Evolutionary conservation across 2,888 invertebrate genomes (phyloP), one percentile per base, ranked within the genome.

Genomic region (Drosophila bunnanda): DNA sequence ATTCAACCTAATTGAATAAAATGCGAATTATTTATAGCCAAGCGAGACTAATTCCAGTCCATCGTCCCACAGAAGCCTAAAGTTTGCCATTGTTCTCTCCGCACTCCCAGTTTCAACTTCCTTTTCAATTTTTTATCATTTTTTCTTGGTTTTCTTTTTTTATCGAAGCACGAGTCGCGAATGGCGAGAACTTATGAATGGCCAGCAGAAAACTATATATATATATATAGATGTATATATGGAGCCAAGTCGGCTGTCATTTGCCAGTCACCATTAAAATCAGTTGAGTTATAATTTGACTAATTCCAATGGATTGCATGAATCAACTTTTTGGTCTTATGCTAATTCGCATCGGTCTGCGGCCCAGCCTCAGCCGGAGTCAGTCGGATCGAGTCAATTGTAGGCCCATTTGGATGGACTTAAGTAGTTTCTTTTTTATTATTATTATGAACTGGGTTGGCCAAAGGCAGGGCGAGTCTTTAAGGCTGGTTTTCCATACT

Each of bases 261-360:
- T 38, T 43, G 53, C 57, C 59, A 69, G 76, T 74, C 59, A 74
- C 76, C 65, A 80, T 69, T 78, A 86, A 89, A 82, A 82, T 89
- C 82, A 76, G 76, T 84, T 72, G 72, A 55, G 72, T 67, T 79
- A 77, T 88, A 88, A 82, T 88, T 82, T 82, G 89, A 88, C 82
- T 89, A 89, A 82, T 88, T 89, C 89, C 79, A 84, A 83, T 80
- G 69, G 66, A 69, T 79, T 71, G 69, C 79, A 76, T 87, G 85
- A 84, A 75, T 89, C 76, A 89, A 72, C 66, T 75, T 75, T 75
- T 75, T 66, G 58, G 75, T 67, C 66, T 76, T 44, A 25, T 44
- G 79, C 85, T 88, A 82, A 82, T 82, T 82, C 71, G 46, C 57
- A 68, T 43, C 34, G 48, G 39, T 64, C 68, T 34, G 32, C 10